phyloP scores from a whole-genome alignment of 2,888 invertebrate genomes.

The Geophilus truncorum region DNA sequence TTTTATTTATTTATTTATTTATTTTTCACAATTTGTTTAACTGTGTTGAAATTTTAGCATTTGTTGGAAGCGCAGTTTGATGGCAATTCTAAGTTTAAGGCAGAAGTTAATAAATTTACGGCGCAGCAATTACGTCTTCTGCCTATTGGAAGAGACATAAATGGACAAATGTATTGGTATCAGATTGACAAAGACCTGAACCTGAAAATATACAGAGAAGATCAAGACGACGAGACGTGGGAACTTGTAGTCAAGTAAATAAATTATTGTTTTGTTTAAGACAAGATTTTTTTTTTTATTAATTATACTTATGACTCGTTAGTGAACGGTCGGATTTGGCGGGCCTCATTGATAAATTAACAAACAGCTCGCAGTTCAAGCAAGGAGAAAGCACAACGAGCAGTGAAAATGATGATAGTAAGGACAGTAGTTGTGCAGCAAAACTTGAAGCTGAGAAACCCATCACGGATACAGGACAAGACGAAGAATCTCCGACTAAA shows the following conservation, averaged over 20 bases:
- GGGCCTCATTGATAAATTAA: constrained; percentile 67
- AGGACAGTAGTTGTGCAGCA: constrained; percentile 34
- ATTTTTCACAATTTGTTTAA: background rate
- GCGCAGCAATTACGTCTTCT: constrained; percentile 75
- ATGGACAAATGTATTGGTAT: constrained; percentile 90
- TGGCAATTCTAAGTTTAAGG: constrained; percentile 85
- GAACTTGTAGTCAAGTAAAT: constrained; percentile 76
- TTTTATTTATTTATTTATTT: background rate
- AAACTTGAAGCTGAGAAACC: constrained; percentile 18
- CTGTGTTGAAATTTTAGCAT: constrained; percentile 56
- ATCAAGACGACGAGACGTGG: constrained; percentile 95
- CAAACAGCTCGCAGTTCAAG: constrained; percentile 56
- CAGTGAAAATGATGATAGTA: constrained; percentile 41
- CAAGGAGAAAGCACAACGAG: constrained; percentile 55
- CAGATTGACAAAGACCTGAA: constrained; percentile 84
- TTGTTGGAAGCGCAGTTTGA: constrained; percentile 93
- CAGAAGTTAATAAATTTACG: constrained; percentile 69
- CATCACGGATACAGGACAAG: background rate
- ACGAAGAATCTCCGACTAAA: background rate
- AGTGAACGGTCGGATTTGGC: constrained; percentile 77
- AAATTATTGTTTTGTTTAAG: background rate
- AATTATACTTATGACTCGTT: constrained; percentile 41
- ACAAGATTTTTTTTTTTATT: background rate
- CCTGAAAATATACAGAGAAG: constrained; percentile 87
- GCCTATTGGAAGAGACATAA: constrained; percentile 85